Percentiles rank a stretch among this genome's conserved stretches.
Evolutionary conservation across 2,888 invertebrate genomes (phyloP).

Genomic region (Ophioninae sp.): DNA sequence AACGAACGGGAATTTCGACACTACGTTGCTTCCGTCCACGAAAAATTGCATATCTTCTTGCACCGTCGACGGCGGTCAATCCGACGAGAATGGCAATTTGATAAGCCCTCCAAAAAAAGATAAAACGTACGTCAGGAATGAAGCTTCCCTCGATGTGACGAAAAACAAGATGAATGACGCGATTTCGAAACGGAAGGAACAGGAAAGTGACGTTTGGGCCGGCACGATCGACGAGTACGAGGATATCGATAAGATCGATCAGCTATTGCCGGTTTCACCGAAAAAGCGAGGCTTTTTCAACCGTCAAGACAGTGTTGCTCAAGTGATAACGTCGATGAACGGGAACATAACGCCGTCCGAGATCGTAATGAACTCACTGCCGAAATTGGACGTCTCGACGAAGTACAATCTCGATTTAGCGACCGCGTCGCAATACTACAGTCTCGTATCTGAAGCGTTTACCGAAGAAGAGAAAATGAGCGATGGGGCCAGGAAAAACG

Average conservation of each 20-base stretch:
- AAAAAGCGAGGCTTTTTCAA: conserved; percentile 12
- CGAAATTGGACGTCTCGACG: conserved; percentile 66
- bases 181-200: background rate
- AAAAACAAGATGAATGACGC: conserved; percentile 3
- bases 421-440: conserved; percentile 75
- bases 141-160: background rate
- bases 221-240: background rate
- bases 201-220: background rate
- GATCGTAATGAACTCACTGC: conserved; percentile 62
- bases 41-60: background rate
- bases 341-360: conserved; percentile 68
- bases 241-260: conserved; percentile 1
- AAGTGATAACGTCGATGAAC: conserved; percentile 71
- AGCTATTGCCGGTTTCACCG: conserved; percentile 15
- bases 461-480: conserved; percentile 14
- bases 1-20: conserved; percentile 38
- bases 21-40: background rate
- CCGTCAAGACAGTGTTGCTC: conserved; percentile 70
- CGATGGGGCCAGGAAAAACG: background rate
- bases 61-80: background rate
- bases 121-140: background rate
- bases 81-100: conserved; percentile 51
- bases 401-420: conserved; percentile 74
- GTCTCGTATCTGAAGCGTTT: conserved; percentile 71
- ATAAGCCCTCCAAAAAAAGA: background rate